Base-by-base conservation (phyloP, 2,888 invertebrate species). In the Leptopilina syphax region DNA sequence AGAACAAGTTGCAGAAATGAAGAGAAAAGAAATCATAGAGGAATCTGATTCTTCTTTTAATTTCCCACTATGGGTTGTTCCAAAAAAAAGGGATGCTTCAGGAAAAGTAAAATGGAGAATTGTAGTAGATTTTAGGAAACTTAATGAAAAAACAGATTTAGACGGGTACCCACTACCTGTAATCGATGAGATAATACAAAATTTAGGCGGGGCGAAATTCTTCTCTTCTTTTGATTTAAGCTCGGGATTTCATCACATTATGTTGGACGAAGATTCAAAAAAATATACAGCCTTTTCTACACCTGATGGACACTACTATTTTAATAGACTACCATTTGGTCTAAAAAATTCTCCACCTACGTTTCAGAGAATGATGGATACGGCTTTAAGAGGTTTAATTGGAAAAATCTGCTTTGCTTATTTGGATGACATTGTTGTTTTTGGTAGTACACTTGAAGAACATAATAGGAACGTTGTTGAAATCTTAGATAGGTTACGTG, bases 341-440 rank as follows among this genome's bases (percentile, higher is more conserved):
- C 41, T 78, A 10, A 68, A 68, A 68, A 78, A 78, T 68, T 10
- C 68, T 5, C 68, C 78, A 18, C 54, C 78, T 13, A 68, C 78
- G 6, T 78, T 78, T 44, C 78, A 78, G 60, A 47, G 66, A 34
- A 67, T 67, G 60, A 78, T 67, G 68, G 41, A 66, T 34, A 13
- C 41, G 3, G 66, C 66, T 10, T 27, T 66, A 8, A 10, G 44
- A 13, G 66, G 66, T 8, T 34, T 65, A 27, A 60, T 60, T 4
- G 60, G 60, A n/a, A 3, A n/a, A n/a, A 60, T 60, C n/a, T 60
- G 60, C 6, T 60, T 65, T 27, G 65, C 8, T 5, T 65, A 65
- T 65, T 18, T 65, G 10, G 77, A 77, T 13, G 77, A 77, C 41
- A 60, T 57, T 10, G 57, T 66, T 3, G 57, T 66, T 34, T 77